A percentile compares a stretch with the other conserved stretches of the same genome.
phyloP scores from a whole-genome alignment of 2,797 vertebrate species.

The Adrianichthys oophorus region DNA sequence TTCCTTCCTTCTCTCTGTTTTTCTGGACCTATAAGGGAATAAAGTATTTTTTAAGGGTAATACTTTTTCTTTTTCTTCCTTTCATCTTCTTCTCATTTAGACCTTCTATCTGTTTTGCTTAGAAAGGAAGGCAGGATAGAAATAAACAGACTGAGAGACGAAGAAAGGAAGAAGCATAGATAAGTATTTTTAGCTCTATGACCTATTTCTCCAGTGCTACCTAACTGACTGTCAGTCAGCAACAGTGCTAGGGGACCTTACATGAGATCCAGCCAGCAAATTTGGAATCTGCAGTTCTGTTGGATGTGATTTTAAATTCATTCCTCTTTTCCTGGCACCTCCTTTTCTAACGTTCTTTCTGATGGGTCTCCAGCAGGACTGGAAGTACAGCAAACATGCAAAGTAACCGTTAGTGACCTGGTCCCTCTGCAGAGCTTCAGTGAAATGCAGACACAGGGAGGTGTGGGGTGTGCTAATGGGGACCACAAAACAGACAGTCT shows the following conservation, averaged over 20 bases:
- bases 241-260: conserved; percentile 68
- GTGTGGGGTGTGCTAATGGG: conserved; percentile 6
- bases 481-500: conserved; percentile 29
- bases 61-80: conserved; percentile 66
- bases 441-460: conserved; percentile 63
- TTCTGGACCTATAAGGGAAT: conserved; percentile 40
- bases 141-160: conserved; percentile 32
- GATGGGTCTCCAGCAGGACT: conserved; percentile 54
- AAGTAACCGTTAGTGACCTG: conserved; percentile 53
- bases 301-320: conserved; percentile 1
- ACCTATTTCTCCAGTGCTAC: conserved; percentile 85
- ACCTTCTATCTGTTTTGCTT: conserved; percentile 67
- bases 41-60: conserved; percentile 65
- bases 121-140: conserved; percentile 44
- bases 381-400: conserved; percentile 5
- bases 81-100: conserved; percentile 70
- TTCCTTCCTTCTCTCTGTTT: conserved; percentile 42
- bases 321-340: conserved; percentile 9
- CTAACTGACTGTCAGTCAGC: conserved; percentile 81
- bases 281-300: conserved; percentile 48
- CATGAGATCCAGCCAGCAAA: conserved; percentile 58
- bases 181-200: conserved; percentile 85
- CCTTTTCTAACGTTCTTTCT: conserved; percentile 21
- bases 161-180: conserved; percentile 68
- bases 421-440: conserved; percentile 76